Base-by-base conservation (phyloP, 1,140 invertebrate genomes). In the Drosophila burlai region DNA sequence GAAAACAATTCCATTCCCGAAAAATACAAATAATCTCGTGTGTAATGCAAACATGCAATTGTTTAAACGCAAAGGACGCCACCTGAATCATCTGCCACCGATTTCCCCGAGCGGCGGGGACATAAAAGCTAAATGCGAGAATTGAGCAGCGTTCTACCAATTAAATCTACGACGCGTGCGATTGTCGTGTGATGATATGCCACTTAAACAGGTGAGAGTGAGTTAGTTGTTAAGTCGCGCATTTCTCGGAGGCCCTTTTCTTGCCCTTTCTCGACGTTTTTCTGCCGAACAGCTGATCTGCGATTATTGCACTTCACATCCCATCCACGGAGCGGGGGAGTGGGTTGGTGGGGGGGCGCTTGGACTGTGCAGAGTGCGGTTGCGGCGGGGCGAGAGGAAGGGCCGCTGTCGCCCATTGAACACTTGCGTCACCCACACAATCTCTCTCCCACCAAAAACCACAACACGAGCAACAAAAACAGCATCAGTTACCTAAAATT, bases 201-300 rank as follows among this genome's bases (percentile, higher is more conserved):
- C 91, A 92, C 87, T 92, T 92, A 92, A 92, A 91, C 91, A 92
- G 91, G 91, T 92, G 85, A 92, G 87, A 91, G 91, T 92, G 85
- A 92, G 87, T 81, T 57, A n/a, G 36, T 31, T 52, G 21, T 49
- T n/a, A 29, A 57, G 36, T 40, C 36, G 36, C 36, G 34, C 36
- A 24, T 55, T 24, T 15, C 16, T 36, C 21, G 7, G 29, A 24
- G 49, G 49, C 36, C 54, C 54, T 42, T 65, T 65, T 80, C 11
- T 38, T 52, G 29, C 26, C 49, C 26, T 59, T 57, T 45, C 59
- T 52, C 58, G 43, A 46, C 62, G 57, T 66, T 36, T 38, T 69
- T 71, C 69, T 67, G 71, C 69, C 58, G 78, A 89, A 85, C 85
- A 90, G 86, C 86, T 89, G 86, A 89, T 89, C 46, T 71, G 67